Evolutionary conservation across 2,888 invertebrate genomes (phyloP).

Genomic region (Cabera pusaria): DNA sequence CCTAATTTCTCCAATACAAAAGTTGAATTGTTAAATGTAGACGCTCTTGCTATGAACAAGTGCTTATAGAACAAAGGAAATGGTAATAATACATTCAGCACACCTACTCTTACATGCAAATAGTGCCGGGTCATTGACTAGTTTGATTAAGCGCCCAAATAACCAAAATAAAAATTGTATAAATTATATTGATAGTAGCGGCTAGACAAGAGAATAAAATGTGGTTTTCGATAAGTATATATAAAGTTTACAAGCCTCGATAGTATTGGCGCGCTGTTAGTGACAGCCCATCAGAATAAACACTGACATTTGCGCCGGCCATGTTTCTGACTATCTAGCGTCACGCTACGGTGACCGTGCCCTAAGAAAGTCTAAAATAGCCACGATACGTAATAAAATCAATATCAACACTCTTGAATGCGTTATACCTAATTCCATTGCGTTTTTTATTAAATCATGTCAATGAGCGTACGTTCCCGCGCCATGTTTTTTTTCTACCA

Average conservation of each 20-base stretch:
- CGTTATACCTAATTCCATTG: conserved; percentile 32
- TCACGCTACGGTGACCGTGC: conserved; percentile 72
- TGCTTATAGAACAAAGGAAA: conserved; percentile 60
- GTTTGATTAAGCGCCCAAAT: conserved; percentile 53
- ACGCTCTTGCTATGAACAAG: conserved; percentile 28
- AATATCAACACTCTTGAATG: conserved; percentile 43
- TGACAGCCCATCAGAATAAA: conserved; percentile 56
- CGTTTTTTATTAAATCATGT: conserved; percentile 44
- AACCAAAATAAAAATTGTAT: conserved; percentile 43
- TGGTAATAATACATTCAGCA: conserved; percentile 43
- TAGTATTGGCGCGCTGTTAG: conserved; percentile 52
- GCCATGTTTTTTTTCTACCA: conserved; percentile 80
- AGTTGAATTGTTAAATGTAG: conserved; percentile 1
- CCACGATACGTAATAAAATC: conserved; percentile 58
- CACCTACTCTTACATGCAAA: conserved; percentile 73
- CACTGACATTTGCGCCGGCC: conserved; percentile 75
- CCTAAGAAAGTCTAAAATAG: conserved; percentile 69
- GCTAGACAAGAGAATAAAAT: too few relatives aligned
- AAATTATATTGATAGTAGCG: conserved; percentile 24
- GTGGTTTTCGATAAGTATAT: conserved; percentile 13
- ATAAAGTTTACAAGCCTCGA: conserved; percentile 35
- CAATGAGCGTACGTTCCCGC: conserved; percentile 71
- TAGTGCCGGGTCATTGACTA: conserved; percentile 79
- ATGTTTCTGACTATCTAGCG: conserved; percentile 73
- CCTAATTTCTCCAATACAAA: too few relatives aligned